Conservation (phyloP, 92 coral and sea anemone genomes). For the Ricordea florida region DNA sequence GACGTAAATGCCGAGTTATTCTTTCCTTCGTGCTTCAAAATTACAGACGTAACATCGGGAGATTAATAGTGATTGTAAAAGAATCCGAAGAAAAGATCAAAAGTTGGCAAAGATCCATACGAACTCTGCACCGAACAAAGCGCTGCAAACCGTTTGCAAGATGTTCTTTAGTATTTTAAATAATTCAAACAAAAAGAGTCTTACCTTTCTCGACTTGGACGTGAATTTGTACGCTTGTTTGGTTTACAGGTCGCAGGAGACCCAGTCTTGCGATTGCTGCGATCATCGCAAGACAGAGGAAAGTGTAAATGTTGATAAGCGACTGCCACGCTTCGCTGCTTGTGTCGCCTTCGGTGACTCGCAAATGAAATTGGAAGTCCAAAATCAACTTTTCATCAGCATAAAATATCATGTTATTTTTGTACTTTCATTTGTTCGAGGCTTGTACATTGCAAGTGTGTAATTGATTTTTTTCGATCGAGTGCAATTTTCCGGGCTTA, state of each 20-base stretch:
- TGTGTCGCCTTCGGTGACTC: conserved; percentile 1
- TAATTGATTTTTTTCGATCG: not conserved
- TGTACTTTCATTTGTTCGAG: not conserved
- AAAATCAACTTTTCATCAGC: conserved; percentile 24
- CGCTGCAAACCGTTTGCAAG: too few species aligned
- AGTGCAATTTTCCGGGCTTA: not conserved
- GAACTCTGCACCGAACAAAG: too few species aligned
- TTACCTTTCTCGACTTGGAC: conserved; percentile 39
- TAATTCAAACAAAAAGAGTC: not conserved
- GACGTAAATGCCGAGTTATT: too few species aligned
- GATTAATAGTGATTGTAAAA: too few species aligned
- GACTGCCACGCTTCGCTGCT: conserved; percentile 11
- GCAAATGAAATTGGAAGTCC: conserved; percentile 26
- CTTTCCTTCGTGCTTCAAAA: too few species aligned
- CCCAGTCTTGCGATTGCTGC: conserved; percentile 14
- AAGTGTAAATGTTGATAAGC: conserved; percentile 14
- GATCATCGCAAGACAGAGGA: conserved; percentile 10
- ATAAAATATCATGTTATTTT: conserved; percentile 6
- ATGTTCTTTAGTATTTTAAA: not conserved
- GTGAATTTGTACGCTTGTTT: conserved; percentile 6
- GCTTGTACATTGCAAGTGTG: not conserved
- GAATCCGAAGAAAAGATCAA: too few species aligned
- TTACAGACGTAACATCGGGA: too few species aligned
- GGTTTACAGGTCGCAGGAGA: conserved; percentile 9
- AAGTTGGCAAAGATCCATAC: too few species aligned